These are phyloP conservation scores for Campylomormyrus tamandua DNA, from an alignment of 2,113 vertebrate species.

Conservation along the genomic window DNA sequence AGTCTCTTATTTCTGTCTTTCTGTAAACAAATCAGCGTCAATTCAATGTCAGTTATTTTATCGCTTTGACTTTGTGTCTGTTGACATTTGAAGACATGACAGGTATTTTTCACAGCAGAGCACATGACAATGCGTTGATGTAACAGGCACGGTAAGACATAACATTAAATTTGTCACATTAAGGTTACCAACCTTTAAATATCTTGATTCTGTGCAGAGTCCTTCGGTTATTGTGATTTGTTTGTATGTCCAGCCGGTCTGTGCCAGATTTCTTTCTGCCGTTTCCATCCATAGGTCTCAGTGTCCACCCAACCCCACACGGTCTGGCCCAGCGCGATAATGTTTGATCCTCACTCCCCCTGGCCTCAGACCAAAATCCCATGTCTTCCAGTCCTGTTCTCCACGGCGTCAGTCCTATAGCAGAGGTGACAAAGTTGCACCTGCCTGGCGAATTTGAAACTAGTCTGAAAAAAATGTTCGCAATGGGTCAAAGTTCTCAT, in stretches of 20 bases:
- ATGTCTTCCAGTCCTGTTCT: constrained; percentile 5
- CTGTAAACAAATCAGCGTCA: background rate
- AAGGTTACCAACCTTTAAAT: background rate
- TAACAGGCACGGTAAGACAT: background rate
- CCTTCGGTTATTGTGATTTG: background rate
- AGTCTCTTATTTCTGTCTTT: background rate
- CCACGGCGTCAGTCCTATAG: constrained; percentile 18
- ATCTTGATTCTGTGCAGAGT: background rate
- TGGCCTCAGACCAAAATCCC: background rate
- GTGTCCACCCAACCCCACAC: constrained; percentile 25
- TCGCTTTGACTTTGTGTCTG: background rate
- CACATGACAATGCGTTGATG: background rate
- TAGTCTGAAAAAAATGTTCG: constrained; percentile 48
- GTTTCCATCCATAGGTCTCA: constrained; percentile 40
- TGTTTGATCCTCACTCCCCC: constrained; percentile 11
- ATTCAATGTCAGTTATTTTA: background rate
- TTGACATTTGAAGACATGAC: background rate
- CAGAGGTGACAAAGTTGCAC: constrained; percentile 53
- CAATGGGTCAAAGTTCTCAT: constrained; percentile 24
- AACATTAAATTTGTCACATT: background rate
- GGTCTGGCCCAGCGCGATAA: constrained; percentile 12
- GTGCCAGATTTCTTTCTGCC: constrained; percentile 22
- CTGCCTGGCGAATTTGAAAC: constrained; percentile 56
- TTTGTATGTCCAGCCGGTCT: background rate
- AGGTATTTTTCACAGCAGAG: background rate